Base-by-base conservation (phyloP, 1,140 invertebrate genomes). In the Drosophila seguyi region DNA sequence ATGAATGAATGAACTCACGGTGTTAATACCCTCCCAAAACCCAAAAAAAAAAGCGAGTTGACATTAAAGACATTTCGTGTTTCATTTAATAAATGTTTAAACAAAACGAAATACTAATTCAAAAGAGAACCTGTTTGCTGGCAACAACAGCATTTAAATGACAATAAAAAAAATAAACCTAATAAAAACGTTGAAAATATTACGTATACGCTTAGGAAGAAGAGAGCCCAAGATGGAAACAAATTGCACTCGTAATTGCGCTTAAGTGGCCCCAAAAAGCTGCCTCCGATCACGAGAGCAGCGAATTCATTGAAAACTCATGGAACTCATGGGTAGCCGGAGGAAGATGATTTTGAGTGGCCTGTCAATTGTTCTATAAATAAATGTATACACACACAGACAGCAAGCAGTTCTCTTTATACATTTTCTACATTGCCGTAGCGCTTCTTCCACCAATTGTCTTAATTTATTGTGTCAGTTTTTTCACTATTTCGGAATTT, bases 101-200 rank as follows among this genome's bases (percentile, higher is more conserved):
- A 20, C 14, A 16, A 50, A 50, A 48, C 76, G 11, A 50, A 90
- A 84, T 68, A 81, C 73, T 72, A 72, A 88, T 80, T 81, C 74
- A 90, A 55, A 57, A 31, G 22, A 38, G 58, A 87, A 87, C 84
- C 84, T 78, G 84, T 88, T 90, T 39, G 34, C 1, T 53, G 31
- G 14, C 53, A 14, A 58, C 4, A 25, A n/a, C 82, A 81, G 60
- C 79, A 82, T 79, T 81, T 81, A 81, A 82, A 82, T 83, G 67
- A 87, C 67, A 88, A 88, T 87, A 88, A 84, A 71, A 61, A 79
- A 76, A 77, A 68, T 58, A 84, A 73, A 67, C n/a, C 20, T 53
- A 66, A 90, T 88, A 90, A 88, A 88, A 90, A 72, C 85, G 74
- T 85, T 88, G 78, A 81, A 90, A 90, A 88, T 88, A 88, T 88